These are phyloP conservation scores for Philhelius pedissequus DNA, from an alignment of 2,888 invertebrate genomes.

Conservation along the genomic window DNA sequence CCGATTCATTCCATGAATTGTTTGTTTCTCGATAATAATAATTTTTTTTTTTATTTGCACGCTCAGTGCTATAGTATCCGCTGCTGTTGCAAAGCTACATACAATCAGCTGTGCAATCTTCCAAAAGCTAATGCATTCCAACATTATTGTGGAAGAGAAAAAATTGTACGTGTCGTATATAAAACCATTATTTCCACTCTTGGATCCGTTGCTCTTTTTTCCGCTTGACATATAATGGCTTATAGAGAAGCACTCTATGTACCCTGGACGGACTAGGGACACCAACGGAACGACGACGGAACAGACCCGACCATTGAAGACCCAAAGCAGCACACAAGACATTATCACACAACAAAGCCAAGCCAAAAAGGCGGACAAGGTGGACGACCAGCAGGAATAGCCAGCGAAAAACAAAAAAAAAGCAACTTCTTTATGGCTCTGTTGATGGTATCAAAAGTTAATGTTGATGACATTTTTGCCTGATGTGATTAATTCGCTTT, in stretches of 20 bases:
- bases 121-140: slow-evolving; percentile 67
- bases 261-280: slow-evolving; percentile 11
- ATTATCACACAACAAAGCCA: slow-evolving; percentile 14
- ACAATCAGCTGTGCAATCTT: slow-evolving; percentile 65
- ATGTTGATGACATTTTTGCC: slow-evolving; percentile 69
- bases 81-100: slow-evolving; percentile 16
- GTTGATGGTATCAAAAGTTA: slow-evolving; percentile 69
- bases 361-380: slow-evolving; percentile 2
- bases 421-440: slow-evolving; percentile 66
- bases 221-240: slow-evolving; percentile 34
- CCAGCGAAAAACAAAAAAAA: slow-evolving; percentile 31
- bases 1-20: slow-evolving; percentile 61
- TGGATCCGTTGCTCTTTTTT: slow-evolving; percentile 23
- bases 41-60: slow-evolving; percentile 12
- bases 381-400: background rate
- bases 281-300: slow-evolving; percentile 14
- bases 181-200: slow-evolving; percentile 63
- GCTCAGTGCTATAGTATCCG: slow-evolving; percentile 13
- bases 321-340: slow-evolving; percentile 19
- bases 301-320: slow-evolving; percentile 4
- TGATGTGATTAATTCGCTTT: slow-evolving; percentile 68
- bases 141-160: slow-evolving; percentile 37
- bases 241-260: slow-evolving; percentile 28
- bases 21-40: slow-evolving; percentile 52
- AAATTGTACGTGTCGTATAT: slow-evolving; percentile 10